Evolutionary conservation across 2,113 vertebrate genomes (phyloP), one percentile per base, ranked within the genome.

Genomic region (Corythaixoides concolor): DNA sequence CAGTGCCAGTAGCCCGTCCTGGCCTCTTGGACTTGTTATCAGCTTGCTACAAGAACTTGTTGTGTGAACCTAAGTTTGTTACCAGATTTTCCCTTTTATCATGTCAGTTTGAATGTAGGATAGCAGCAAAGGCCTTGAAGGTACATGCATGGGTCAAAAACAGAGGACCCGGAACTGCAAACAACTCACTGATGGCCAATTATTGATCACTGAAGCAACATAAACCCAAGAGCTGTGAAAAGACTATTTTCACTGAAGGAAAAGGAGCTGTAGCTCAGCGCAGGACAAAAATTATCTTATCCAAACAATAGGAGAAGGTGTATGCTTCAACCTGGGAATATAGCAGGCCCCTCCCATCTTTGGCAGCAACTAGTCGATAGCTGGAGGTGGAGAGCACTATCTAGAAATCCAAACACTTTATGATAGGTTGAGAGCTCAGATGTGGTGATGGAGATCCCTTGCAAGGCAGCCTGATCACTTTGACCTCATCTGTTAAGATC

Each of bases 291-390:
- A 39, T 39, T 11, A 15, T 43, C 27, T 21, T 16, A 63, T 23
- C 1, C 21, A 76, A 79, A 45, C 2, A 72, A 23, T 0, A 28
- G 7, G 12, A 80, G 19, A 76, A 67, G 8, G 26, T 15, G 16
- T 5, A 16, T 70, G 3, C 2, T 9, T 47, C 53, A 68, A 11
- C 15, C 9, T 22, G 20, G 27, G 20, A 67, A 4, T 0, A 0
- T 6, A 69, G 1, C 3, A 35, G 1, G 12, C 3, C 1, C 3
- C 5, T 59, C 8, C 4, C 4, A 8, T 15, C 11, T 73, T 87
- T 33, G 13, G 18, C 33, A 87, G 18, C 6, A 80, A 55, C 12
- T 2, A 24, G 16, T 11, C 22, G 68, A 3, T 4, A 63, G 5
- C 12, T 76, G 16, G 6, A 84, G 10, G 5, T 4, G 3, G 2